Percentiles rank a stretch among this genome's conserved stretches.
phyloP scores from a whole-genome alignment of 2,113 vertebrate species.

The Myanophis thanlyinensis region DNA sequence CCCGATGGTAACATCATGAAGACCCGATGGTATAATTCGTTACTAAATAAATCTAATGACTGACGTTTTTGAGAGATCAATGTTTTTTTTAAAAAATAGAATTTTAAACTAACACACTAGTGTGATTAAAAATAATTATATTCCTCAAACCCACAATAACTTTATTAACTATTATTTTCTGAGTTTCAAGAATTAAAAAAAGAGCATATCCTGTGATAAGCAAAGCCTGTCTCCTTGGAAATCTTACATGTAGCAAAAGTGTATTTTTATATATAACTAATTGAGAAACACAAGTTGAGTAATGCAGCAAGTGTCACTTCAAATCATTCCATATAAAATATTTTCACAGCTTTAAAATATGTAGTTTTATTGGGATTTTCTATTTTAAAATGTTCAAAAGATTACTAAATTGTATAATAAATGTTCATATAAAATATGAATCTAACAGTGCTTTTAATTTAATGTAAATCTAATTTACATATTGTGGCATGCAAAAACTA shows the following conservation, averaged over 20 bases:
- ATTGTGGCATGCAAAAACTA: neutral
- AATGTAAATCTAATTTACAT: neutral
- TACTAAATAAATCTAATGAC: neutral
- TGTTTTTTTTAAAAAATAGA: neutral
- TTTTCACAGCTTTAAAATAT: conserved; percentile 15
- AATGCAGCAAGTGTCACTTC: neutral
- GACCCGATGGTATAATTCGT: neutral
- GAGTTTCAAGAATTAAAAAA: neutral
- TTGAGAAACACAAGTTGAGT: neutral
- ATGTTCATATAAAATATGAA: conserved; percentile 13
- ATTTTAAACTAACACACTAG: neutral
- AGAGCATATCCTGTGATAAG: neutral
- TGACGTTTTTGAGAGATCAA: neutral
- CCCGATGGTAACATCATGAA: neutral
- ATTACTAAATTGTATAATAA: conserved; percentile 1
- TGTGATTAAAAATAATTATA: neutral
- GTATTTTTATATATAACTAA: conserved; percentile 14
- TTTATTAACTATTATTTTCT: conserved; percentile 12
- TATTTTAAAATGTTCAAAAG: conserved; percentile 5
- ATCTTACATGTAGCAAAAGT: neutral
- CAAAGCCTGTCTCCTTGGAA: neutral
- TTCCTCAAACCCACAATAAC: neutral
- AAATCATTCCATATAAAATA: conserved; percentile 23
- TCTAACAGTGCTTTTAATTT: neutral
- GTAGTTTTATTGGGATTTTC: neutral